Evolutionary conservation across 2,113 vertebrate genomes (phyloP).

Genomic region (Phaethon lepturus): DNA sequence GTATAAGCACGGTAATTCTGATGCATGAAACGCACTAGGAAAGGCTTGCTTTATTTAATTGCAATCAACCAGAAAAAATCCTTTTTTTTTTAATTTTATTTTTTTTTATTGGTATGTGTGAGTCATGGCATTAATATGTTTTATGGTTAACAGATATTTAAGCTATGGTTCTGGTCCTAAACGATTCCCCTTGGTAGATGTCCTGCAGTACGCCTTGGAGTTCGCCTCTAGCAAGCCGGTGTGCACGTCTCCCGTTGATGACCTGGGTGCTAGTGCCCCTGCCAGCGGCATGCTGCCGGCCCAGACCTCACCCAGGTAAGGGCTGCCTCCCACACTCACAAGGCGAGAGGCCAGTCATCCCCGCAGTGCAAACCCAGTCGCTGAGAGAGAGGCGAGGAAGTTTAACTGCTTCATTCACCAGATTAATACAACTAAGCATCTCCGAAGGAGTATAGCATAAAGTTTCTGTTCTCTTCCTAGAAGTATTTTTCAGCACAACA

Average conservation of each 20-base stretch:
- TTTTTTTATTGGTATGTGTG: background rate
- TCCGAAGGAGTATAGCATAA: accelerated
- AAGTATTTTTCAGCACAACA: accelerated
- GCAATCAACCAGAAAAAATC: background rate
- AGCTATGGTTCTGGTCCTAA: slow-evolving; percentile 98
- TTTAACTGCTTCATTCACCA: background rate
- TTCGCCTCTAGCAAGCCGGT: slow-evolving; percentile 98
- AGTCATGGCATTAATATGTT: slow-evolving; percentile 57
- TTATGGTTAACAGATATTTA: slow-evolving; percentile 86
- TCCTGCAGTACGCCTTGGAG: slow-evolving; percentile 97
- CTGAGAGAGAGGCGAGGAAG: background rate
- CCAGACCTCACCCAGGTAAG: slow-evolving; percentile 83
- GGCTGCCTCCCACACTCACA: background rate
- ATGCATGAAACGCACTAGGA: background rate
- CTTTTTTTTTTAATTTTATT: too few relatives aligned
- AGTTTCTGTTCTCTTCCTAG: background rate
- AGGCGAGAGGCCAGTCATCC: background rate
- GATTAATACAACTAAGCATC: background rate
- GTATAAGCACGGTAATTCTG: background rate
- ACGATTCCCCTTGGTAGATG: slow-evolving; percentile 96
- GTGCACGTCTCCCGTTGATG: slow-evolving; percentile 93
- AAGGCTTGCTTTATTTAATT: background rate
- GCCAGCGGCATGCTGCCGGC: slow-evolving; percentile 80
- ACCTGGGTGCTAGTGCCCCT: slow-evolving; percentile 88
- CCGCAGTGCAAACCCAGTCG: background rate